Evolutionary conservation across 2,113 vertebrate species (phyloP), one percentile per base, ranked within the genome.

Genomic region (Neodontobutis hainanensis): DNA sequence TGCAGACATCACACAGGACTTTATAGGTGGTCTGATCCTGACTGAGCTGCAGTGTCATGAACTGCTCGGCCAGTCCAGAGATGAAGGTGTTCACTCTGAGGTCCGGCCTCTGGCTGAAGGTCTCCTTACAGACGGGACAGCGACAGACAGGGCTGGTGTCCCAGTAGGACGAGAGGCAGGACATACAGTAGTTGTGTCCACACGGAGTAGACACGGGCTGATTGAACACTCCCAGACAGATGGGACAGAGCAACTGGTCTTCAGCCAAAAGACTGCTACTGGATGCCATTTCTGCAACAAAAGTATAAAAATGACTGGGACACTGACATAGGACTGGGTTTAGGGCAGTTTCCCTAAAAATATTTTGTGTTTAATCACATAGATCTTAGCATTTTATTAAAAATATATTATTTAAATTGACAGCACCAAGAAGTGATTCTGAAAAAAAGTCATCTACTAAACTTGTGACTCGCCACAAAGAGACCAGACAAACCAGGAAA

Each of bases 161-260:
- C 84, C 89, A 90, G 69, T 82, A 81, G 42, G 5, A 2, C 0
- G 42, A 8, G 16, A 88, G 74, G 15, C 89, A 90, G 67, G 69
- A 44, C 68, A 70, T 73, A 68, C 89, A 90, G 81, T 85, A 87
- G 79, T 89, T 89, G 80, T 90, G 89, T 66, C 87, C 89, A 43
- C 89, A 89, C 0, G 81, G 81, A 5, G 81, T 88, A 2, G 87
- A 87, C 9, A 90, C 87, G 0, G 89, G 87, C 10, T 15, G 72
- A 5, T 4, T 65, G 45, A 88, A 81, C 45, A 74, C 47, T 1
- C 80, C 84, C 55, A 87, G 80, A 32, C 87, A 88, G 68, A 90
- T 82, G 32, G 87, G 66, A 70, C 89, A 89, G 2, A 81, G 71
- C 34, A 90, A 57, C 71, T 88, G 80, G 0, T 87, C 85, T 61